phyloP scores from a whole-genome alignment of 1,140 invertebrate species.

The Tenebrio molitor region DNA sequence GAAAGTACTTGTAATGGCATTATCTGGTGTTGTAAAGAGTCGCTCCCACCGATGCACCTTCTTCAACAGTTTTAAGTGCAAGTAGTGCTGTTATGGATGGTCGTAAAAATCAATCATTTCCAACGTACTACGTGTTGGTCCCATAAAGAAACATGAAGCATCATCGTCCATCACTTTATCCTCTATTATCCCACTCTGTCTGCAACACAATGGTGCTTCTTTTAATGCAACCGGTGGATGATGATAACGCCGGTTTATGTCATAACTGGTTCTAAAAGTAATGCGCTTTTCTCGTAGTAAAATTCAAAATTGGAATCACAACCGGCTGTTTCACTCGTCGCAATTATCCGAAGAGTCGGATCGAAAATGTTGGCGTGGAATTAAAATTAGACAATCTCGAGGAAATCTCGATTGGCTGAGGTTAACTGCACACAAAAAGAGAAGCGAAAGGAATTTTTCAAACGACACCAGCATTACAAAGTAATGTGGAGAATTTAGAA shows the following conservation, averaged over 20 bases:
- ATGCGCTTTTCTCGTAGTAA: no score
- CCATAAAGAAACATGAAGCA: conserved; percentile 40
- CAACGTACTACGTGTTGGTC: conserved; percentile 20
- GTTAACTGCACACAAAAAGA: not conserved
- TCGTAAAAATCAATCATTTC: conserved; percentile 44
- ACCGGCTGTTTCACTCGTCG: no score
- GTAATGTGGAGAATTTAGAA: conserved; percentile 14
- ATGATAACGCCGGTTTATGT: conserved; percentile 20
- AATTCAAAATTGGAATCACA: no score
- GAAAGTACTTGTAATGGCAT: not conserved
- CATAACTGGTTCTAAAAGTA: conserved; percentile 1
- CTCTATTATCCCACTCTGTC: conserved; percentile 7
- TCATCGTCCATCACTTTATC: conserved; percentile 44
- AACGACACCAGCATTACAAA: conserved; percentile 5
- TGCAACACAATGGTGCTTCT: not conserved
- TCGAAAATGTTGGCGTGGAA: no score
- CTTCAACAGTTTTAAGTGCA: conserved; percentile 38
- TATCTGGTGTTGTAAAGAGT: not conserved
- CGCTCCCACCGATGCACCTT: conserved; percentile 4
- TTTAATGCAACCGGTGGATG: conserved; percentile 11
- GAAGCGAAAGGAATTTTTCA: not conserved
- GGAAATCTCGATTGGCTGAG: conserved; percentile 13
- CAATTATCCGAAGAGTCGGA: no score
- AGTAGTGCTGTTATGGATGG: conserved; percentile 33
- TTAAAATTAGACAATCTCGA: conserved; percentile 17